Evolutionary conservation across 2,888 invertebrate species (phyloP), one percentile per base, ranked within the genome.

Genomic region (Arctia plantaginis): DNA sequence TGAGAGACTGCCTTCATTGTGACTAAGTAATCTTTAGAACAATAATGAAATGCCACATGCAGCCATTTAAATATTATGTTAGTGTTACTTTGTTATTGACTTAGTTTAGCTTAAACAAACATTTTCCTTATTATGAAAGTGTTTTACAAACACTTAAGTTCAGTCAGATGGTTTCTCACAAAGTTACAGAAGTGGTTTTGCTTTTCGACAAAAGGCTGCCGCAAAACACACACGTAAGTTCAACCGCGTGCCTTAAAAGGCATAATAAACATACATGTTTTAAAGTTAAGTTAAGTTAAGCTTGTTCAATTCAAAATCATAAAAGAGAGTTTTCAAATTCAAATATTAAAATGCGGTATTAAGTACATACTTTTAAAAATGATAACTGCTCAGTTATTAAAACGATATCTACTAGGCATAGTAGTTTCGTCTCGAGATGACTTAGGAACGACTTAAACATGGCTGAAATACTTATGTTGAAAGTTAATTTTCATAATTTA

Each of bases 11-110:
- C 44, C 69, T 59, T n/a, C 27, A 30, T 69, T 62, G 47, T 44
- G 33, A 68, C 41, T 39, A 41, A 39, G 4, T 20, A 68, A 18
- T 15, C 35, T 39, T 69, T 59, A 23, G 39, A 59, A 55, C 55
- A 69, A 69, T 68, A 30, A 68, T 30, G 30, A 41, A 15, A 13
- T 39, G 69, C 23, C 55, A 69, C 33, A 35, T 0, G 35, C 69
- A 69, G 51, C 20, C 35, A n/a, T 51, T 47, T 68, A 23, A 68
- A 51, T 68, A 68, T 51, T 44, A 66, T 39, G 1, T 23, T 66
- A 66, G n/a, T 67, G 27, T 59, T 55, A 55, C 12, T 27, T 59
- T 15, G 6, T 59, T 59, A 27, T 12, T 1, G 1, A 15, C 27
- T 27, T 13, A 27, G 4, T 27, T 13, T 27, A 55, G 12, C 1